These are phyloP conservation scores for Ectobius pallidus DNA, from an alignment of 2,888 invertebrate species.

Conservation along the genomic window DNA sequence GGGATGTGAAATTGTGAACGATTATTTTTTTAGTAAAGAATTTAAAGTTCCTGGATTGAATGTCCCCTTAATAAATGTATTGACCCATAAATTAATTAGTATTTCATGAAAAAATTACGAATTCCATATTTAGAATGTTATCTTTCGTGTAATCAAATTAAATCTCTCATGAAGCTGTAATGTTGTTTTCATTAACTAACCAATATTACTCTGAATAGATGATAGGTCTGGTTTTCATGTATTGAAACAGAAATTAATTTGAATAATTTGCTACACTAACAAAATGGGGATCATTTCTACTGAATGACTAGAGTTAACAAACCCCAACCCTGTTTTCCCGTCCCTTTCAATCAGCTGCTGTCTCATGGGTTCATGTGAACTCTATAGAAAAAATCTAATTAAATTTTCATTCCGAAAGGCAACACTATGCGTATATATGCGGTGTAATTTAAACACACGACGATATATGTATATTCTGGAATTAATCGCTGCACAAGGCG, in stretches of 20 bases:
- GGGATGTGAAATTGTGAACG: too few relatives aligned
- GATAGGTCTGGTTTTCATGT: background rate
- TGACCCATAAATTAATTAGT: too few relatives aligned
- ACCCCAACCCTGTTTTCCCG: background rate
- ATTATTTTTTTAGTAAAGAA: too few relatives aligned
- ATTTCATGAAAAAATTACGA: too few relatives aligned
- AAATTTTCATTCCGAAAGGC: slow-evolving; percentile 23
- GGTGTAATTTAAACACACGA: slow-evolving; percentile 10
- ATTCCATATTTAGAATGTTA: too few relatives aligned
- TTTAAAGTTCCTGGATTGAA: too few relatives aligned
- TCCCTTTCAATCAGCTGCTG: background rate
- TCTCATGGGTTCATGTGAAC: slow-evolving; percentile 21
- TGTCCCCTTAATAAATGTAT: too few relatives aligned
- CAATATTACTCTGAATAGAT: too few relatives aligned
- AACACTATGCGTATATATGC: background rate
- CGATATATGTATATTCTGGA: background rate
- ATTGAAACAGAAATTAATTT: slow-evolving; percentile 3
- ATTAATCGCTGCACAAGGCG: slow-evolving; percentile 12
- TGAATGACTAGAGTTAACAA: slow-evolving; percentile 4
- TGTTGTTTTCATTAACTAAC: too few relatives aligned
- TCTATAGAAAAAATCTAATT: slow-evolving; percentile 27
- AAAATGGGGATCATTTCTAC: background rate
- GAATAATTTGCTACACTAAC: background rate
- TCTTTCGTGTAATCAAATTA: too few relatives aligned
- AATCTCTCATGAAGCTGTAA: too few relatives aligned